Evolutionary conservation across 2,113 vertebrate genomes (phyloP).

Genomic region (Diglossa brunneiventris): DNA sequence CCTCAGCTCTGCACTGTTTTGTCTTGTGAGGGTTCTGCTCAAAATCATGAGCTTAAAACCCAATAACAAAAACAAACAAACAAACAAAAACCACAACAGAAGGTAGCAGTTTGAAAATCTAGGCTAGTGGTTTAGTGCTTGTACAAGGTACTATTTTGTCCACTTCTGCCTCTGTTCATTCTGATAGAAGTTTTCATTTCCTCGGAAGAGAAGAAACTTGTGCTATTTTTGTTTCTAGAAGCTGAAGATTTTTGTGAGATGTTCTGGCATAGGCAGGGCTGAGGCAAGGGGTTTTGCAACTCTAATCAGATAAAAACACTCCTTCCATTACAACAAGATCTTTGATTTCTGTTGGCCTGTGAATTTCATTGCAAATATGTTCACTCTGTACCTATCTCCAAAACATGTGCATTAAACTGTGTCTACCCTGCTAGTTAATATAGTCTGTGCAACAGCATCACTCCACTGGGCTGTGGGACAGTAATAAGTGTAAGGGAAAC

Average conservation of each 20-base stretch:
- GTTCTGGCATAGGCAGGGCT: not conserved
- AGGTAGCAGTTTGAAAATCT: not conserved
- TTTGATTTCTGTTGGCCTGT: constrained; percentile 34
- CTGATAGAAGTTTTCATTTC: not conserved
- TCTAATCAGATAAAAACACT: constrained; percentile 40
- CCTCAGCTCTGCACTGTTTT: not conserved
- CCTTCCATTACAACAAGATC: constrained; percentile 7
- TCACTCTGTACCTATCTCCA: not conserved
- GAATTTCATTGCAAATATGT: constrained; percentile 13
- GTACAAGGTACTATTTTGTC: not conserved
- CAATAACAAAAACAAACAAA: not conserved
- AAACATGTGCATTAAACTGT: not conserved
- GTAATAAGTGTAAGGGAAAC: not conserved
- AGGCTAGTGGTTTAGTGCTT: not conserved
- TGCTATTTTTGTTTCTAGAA: not conserved
- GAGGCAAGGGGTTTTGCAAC: not conserved
- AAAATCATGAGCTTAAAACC: not conserved
- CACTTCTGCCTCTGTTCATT: not conserved
- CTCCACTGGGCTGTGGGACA: not conserved
- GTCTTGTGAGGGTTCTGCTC: not conserved
- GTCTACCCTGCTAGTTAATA: not conserved
- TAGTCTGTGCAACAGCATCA: not conserved
- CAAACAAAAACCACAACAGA: not conserved
- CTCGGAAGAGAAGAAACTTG: not conserved
- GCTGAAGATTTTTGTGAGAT: not conserved